These are phyloP conservation scores for Acleris sparsana DNA, from an alignment of 2,888 invertebrate genomes.

Conservation along the genomic window DNA sequence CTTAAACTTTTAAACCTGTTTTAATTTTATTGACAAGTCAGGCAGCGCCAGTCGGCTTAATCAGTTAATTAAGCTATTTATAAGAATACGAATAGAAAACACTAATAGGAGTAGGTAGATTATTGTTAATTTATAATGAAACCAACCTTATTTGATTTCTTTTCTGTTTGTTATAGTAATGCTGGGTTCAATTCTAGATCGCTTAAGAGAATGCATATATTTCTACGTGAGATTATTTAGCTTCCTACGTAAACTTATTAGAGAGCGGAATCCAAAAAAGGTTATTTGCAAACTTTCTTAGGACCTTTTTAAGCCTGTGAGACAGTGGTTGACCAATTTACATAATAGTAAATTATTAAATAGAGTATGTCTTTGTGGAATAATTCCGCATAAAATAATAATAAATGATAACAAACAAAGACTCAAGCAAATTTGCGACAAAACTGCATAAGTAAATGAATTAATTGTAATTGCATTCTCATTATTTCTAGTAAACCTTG, in stretches of 20 bases:
- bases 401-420: constrained; percentile 3
- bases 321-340: constrained; percentile 46
- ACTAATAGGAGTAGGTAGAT: background rate
- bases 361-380: background rate
- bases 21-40: constrained; percentile 6
- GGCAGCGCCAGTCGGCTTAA: constrained; percentile 1
- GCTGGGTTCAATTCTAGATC: background rate
- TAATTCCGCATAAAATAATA: constrained; percentile 3
- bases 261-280: constrained; percentile 42
- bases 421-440: background rate
- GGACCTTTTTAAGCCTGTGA: constrained; percentile 42
- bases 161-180: background rate
- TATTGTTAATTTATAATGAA: background rate
- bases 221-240: constrained; percentile 8
- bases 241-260: constrained; percentile 38
- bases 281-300: constrained; percentile 46
- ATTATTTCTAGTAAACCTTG: too few relatives aligned
- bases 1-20: constrained; percentile 2
- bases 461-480: too few relatives aligned
- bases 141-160: background rate
- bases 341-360: constrained; percentile 46
- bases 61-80: constrained; percentile 7
- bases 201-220: constrained; percentile 7
- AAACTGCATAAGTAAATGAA: too few relatives aligned
- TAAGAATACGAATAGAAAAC: background rate